Base-by-base conservation (phyloP, 2,888 invertebrate species). In the Doris montereyensis region DNA sequence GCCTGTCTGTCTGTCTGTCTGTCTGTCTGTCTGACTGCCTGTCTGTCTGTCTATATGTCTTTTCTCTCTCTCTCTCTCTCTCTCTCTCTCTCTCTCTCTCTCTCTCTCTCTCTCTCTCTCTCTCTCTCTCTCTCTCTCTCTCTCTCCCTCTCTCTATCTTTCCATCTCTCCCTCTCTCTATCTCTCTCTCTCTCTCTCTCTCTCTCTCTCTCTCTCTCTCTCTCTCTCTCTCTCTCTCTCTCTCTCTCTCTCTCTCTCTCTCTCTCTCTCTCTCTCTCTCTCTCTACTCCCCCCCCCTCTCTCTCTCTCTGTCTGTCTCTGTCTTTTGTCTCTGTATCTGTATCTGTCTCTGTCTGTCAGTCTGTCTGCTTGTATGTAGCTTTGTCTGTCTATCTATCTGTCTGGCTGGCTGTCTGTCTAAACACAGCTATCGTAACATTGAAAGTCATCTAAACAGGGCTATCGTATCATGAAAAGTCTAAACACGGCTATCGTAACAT, bases 81-180 rank as follows among this genome's bases (percentile, higher is more conserved):
- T 67, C 28, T 28, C 10, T 67, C 28, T 10, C 28, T 67, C 26
- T 67, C 3, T 10, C 5, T 10, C 28, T 10, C 3, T 67, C 28
- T 28, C 30, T 30, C 30, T 1, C 13, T 28, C 1, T 28, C 30
- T 35, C 17, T 21, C 26, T 3, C 26, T 1, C 26, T 13, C 13
- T 4, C 26, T 2, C 21, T 24, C 21, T 2, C 26, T 24, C 30
- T 28, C 30, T 26, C 52, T 57, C 30, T 28, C 30, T 52, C 13
- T 41, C 35, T 71, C 5, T 71, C 35, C 41, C 13, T 71, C 35
- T 71, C 41, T 71, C 35, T 71, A 26, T 71, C 21, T 35, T 30
- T 8, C 30, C 28, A 30, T 57, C n/a, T 52, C n/a, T 57, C 26
- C 52, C n/a, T 57, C 30, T 72, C n/a, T 52, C 30, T 72, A 30